phyloP scores from a whole-genome alignment of 2,888 invertebrate species.

The Zaprionus bogoriensis region DNA sequence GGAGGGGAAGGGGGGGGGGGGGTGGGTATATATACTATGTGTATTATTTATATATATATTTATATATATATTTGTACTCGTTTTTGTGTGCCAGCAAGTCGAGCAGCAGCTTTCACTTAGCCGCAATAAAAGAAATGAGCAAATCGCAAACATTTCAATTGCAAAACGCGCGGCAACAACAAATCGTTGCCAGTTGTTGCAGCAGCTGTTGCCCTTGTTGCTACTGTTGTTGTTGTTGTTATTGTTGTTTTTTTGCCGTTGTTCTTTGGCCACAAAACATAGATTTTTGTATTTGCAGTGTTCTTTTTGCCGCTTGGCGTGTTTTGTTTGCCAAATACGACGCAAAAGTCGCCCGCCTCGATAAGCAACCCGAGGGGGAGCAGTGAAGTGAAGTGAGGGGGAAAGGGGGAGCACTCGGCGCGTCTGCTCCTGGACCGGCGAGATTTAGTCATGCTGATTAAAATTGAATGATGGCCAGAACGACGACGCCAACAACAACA shows the following conservation, averaged over 20 bases:
- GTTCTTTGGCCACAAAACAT: not conserved
- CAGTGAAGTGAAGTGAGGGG: not conserved
- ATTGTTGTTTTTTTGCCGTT: not conserved
- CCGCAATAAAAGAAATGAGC: constrained; percentile 59
- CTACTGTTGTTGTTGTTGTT: not conserved
- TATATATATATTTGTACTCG: no score
- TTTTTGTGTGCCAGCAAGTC: constrained; percentile 45
- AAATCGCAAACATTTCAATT: constrained; percentile 53
- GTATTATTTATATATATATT: no score
- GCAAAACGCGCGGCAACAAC: constrained; percentile 18
- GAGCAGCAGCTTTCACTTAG: constrained; percentile 62
- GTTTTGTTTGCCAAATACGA: constrained; percentile 40
- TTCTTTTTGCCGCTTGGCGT: constrained; percentile 11
- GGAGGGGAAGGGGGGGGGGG: no score
- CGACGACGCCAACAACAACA: constrained; percentile 8
- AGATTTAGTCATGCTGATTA: constrained; percentile 67
- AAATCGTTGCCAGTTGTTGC: constrained; percentile 24
- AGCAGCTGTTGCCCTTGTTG: not conserved
- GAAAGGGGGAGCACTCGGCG: not conserved
- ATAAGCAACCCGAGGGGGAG: not conserved
- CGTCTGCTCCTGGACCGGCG: constrained; percentile 2
- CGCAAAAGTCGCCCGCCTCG: no score
- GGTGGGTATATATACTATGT: no score
- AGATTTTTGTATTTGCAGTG: constrained; percentile 2
- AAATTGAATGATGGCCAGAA: constrained; percentile 70